Evolutionary conservation across 2,797 vertebrate species (phyloP).

Genomic region (Orientallactaga sibirica): DNA sequence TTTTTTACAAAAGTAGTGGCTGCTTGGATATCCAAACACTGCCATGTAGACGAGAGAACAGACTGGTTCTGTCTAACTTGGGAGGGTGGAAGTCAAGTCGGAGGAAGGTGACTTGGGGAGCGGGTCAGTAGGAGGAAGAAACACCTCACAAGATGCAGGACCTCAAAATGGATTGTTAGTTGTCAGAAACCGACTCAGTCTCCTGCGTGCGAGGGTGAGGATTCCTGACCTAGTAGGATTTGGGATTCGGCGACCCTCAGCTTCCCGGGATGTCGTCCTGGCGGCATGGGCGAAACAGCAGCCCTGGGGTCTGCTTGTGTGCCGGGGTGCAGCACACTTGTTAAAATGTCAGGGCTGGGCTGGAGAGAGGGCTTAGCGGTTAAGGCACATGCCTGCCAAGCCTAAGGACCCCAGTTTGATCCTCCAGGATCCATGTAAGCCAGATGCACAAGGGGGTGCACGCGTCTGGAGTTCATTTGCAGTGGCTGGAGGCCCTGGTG

Average conservation of each 20-base stretch:
- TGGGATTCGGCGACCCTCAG: background rate
- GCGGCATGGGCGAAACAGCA: background rate
- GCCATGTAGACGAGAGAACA: background rate
- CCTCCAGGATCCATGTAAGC: no score
- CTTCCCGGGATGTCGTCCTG: background rate
- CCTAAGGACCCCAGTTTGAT: no score
- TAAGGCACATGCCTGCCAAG: no score
- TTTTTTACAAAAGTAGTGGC: background rate
- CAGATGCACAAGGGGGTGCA: no score
- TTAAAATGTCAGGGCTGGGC: background rate
- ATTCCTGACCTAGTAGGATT: background rate
- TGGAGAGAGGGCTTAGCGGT: no score
- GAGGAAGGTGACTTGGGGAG: background rate
- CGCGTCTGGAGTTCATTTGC: no score
- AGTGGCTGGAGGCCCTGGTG: no score
- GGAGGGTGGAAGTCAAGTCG: constrained; percentile 2
- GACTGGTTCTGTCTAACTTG: background rate
- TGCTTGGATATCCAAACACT: background rate
- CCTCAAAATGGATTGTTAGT: background rate
- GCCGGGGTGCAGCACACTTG: background rate
- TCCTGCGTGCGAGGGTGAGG: background rate
- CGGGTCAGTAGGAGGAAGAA: background rate
- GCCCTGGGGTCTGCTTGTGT: background rate
- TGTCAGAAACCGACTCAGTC: background rate
- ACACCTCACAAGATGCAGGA: background rate